Percentiles rank a stretch among this genome's conserved stretches.
These are phyloP conservation scores for Gastrophryne carolinensis DNA, from an alignment of 2,797 vertebrate species.

Conservation along the genomic window DNA sequence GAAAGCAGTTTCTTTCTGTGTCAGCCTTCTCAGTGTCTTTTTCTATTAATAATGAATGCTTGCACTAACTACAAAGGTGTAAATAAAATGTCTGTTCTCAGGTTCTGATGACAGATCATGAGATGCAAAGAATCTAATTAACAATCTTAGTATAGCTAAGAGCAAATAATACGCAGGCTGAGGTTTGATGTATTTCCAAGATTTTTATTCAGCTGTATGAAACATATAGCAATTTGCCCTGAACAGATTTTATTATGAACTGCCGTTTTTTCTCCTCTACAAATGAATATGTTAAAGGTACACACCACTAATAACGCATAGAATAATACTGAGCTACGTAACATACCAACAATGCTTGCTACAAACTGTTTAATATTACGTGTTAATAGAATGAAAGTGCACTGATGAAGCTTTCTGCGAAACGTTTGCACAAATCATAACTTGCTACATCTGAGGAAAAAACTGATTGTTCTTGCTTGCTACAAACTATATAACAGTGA, in stretches of 20 bases:
- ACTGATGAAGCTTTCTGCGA: no score
- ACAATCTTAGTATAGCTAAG: background rate
- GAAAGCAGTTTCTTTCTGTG: background rate
- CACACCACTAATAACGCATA: no score
- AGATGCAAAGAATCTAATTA: slow-evolving; percentile 35
- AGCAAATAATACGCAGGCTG: slow-evolving; percentile 3
- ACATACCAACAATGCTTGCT: no score
- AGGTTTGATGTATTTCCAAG: background rate
- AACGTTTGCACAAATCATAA: no score
- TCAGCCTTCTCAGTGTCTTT: background rate
- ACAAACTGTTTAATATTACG: no score
- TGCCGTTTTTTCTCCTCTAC: no score
- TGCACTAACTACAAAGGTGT: slow-evolving; percentile 14
- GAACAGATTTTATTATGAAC: background rate
- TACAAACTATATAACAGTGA: no score
- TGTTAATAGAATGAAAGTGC: no score
- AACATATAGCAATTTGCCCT: background rate
- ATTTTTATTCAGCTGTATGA: background rate
- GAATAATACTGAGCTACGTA: no score
- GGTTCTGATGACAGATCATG: slow-evolving; percentile 19
- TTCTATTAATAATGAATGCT: slow-evolving; percentile 21
- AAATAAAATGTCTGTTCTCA: slow-evolving; percentile 13
- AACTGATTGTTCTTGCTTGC: no score
- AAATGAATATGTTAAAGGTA: no score
- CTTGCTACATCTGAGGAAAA: no score